phyloP scores from a whole-genome alignment of 2,113 vertebrate genomes.

The Phocoena sinus region DNA sequence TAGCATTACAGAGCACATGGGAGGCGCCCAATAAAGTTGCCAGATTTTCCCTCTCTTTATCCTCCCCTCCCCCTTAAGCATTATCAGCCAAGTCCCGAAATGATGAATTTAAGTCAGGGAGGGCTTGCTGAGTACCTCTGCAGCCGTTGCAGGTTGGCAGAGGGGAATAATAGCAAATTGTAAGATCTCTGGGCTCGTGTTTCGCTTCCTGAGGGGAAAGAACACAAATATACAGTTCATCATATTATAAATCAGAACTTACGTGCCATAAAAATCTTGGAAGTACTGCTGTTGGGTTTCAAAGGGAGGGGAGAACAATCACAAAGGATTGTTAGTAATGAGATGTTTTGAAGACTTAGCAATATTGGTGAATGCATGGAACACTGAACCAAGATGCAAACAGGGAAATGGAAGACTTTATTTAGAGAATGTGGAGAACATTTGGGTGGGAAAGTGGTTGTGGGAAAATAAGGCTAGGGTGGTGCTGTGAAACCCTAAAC shows the following conservation, averaged over 20 bases:
- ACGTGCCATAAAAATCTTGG: neutral
- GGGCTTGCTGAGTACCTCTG: neutral
- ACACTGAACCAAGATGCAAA: neutral
- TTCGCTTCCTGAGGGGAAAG: neutral
- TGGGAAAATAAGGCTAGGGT: neutral
- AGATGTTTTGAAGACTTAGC: neutral
- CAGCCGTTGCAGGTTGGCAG: neutral
- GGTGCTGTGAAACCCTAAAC: neutral
- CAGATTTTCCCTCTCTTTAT: neutral
- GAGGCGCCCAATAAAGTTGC: neutral
- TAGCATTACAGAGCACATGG: neutral
- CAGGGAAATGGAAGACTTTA: neutral
- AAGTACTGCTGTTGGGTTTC: neutral
- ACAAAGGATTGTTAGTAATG: neutral
- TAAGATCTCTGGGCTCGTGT: neutral
- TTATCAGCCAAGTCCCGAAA: neutral
- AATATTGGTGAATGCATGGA: neutral
- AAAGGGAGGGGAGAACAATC: neutral
- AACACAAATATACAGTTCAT: neutral
- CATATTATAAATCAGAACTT: neutral
- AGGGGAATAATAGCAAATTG: neutral
- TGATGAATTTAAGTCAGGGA: neutral
- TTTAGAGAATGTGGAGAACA: neutral
- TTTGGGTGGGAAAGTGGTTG: neutral
- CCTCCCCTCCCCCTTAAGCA: neutral